Evolutionary conservation across 2,888 invertebrate genomes (phyloP).

Genomic region (Bhutanitis thaidina): DNA sequence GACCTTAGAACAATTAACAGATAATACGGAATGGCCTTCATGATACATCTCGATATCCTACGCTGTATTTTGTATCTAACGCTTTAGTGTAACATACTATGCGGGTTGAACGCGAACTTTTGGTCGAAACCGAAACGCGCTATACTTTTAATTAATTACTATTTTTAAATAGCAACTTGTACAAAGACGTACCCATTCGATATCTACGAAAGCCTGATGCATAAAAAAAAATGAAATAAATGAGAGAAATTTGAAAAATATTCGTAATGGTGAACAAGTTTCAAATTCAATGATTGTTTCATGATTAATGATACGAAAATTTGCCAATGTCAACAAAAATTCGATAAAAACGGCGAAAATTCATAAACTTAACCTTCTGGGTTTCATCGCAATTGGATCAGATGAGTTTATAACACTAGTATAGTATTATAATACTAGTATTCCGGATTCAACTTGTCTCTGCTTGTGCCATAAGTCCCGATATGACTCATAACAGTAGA

Average conservation of each 20-base stretch:
- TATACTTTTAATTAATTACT: background rate
- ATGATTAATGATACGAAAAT: too few species aligned
- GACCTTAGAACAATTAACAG: background rate
- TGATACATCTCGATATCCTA: background rate
- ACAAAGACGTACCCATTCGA: background rate
- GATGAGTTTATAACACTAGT: too few species aligned
- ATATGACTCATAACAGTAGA: too few species aligned
- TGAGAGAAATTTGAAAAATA: background rate
- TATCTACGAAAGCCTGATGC: background rate
- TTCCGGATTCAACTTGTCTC: too few species aligned
- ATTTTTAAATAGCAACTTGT: background rate
- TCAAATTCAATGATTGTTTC: too few species aligned
- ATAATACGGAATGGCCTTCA: constrained; percentile 8
- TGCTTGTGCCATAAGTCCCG: too few species aligned
- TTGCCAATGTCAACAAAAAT: too few species aligned
- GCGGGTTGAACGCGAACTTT: background rate
- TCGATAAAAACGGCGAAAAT: too few species aligned
- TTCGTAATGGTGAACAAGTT: background rate
- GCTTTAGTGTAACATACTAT: background rate
- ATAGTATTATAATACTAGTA: too few species aligned
- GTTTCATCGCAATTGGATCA: too few species aligned
- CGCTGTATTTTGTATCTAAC: background rate
- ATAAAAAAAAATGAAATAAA: background rate
- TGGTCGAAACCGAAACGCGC: background rate
- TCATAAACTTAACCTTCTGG: too few species aligned